Evolutionary conservation across 2,888 invertebrate genomes (phyloP).

Genomic region (Drosophila ustulata): DNA sequence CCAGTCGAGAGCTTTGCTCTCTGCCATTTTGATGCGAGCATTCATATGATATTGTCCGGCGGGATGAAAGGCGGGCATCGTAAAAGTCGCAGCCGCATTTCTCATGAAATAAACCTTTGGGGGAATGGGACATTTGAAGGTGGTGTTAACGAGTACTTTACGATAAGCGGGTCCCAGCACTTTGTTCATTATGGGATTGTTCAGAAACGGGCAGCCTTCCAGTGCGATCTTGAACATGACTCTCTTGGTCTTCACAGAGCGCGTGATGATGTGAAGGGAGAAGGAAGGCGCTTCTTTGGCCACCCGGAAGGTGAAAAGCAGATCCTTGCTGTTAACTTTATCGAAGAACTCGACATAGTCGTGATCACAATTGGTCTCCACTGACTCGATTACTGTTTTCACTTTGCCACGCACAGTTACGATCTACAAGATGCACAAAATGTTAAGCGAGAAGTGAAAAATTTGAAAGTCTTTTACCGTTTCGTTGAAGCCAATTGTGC

Average conservation of each 20-base stretch:
- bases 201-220: constrained; percentile 46
- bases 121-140: constrained; percentile 41
- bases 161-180: constrained; percentile 14
- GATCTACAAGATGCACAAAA: not conserved
- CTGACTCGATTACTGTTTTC: constrained; percentile 12
- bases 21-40: constrained; percentile 9
- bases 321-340: not conserved
- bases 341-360: constrained; percentile 39
- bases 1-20: constrained; percentile 14
- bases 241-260: not conserved
- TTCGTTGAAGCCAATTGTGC: not conserved
- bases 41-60: constrained; percentile 25
- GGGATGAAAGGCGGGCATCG: constrained; percentile 35
- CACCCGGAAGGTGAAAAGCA: constrained; percentile 30
- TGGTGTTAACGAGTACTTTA: constrained; percentile 12
- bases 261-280: constrained; percentile 7
- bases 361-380: constrained; percentile 41
- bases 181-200: constrained; percentile 34
- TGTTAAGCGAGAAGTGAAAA: no score
- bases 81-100: not conserved
- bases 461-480: constrained; percentile 7
- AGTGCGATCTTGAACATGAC: constrained; percentile 28
- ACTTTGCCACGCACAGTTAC: constrained; percentile 19
- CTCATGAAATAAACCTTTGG: constrained; percentile 36
- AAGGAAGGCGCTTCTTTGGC: constrained; percentile 16